Conservation (phyloP, 1,140 invertebrate genomes). For the Brachionus plicatilis region DNA sequence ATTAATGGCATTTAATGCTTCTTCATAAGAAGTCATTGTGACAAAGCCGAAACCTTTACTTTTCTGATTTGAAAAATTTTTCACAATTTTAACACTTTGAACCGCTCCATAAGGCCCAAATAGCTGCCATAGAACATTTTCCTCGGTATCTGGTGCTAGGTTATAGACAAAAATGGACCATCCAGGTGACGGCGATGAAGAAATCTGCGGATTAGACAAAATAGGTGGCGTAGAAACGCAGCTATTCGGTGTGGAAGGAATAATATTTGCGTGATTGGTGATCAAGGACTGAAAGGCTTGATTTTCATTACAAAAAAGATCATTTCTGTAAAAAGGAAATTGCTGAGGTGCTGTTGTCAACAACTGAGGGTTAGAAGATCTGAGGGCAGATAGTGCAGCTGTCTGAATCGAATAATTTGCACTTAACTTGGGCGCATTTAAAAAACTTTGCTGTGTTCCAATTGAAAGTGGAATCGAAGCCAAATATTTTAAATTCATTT, state of each 20-base stretch:
- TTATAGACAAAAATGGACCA: constrained; percentile 99
- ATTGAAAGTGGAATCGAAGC: background rate
- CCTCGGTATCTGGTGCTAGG: constrained; percentile 92
- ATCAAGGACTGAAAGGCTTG: background rate
- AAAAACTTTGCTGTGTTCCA: background rate
- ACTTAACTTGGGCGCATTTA: background rate
- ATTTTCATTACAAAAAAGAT: background rate
- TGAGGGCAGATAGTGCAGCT: background rate
- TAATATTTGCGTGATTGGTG: background rate
- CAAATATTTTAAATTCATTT: background rate
- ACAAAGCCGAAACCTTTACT: constrained; percentile 99
- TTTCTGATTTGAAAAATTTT: constrained; percentile 94
- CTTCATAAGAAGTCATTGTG: constrained; percentile 99
- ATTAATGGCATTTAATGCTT: constrained; percentile 92
- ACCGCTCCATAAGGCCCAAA: constrained; percentile 98
- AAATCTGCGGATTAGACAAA: background rate
- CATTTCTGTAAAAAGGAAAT: constrained; percentile 5
- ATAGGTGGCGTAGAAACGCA: background rate
- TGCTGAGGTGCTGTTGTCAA: background rate
- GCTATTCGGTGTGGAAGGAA: background rate
- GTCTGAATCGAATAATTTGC: background rate
- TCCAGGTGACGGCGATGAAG: constrained; percentile 43
- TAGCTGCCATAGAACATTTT: constrained; percentile 94
- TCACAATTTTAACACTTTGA: constrained; percentile 88
- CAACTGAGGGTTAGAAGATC: background rate